Conservation (phyloP, 2,797 vertebrate species). For the Coccyzus lansbergi region DNA sequence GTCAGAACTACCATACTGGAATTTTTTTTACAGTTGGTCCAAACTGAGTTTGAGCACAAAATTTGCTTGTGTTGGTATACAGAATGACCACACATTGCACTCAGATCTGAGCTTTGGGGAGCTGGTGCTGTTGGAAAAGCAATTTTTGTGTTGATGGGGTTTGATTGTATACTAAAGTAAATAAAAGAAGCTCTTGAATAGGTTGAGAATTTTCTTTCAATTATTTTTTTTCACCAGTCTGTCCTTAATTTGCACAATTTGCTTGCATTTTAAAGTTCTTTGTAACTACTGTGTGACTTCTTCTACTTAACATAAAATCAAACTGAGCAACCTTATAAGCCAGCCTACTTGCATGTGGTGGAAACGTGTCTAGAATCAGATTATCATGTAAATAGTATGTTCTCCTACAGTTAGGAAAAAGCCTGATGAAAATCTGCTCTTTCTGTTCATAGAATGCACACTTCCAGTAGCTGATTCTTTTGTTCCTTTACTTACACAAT, state of each 20-base stretch:
- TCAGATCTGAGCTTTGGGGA: not conserved
- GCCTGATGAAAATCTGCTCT: not conserved
- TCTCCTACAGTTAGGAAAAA: not conserved
- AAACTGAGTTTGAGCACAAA: not conserved
- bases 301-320: not conserved
- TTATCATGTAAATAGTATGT: not conserved
- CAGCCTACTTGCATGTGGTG: not conserved
- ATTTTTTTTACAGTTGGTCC: not conserved
- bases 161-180: not conserved
- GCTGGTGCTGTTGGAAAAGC: not conserved
- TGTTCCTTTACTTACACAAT: not conserved
- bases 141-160: not conserved
- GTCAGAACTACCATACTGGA: not conserved
- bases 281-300: not conserved
- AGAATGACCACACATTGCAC: not conserved
- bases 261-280: not conserved
- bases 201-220: not conserved
- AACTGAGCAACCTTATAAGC: not conserved
- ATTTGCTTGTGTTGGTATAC: not conserved
- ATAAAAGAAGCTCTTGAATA: not conserved
- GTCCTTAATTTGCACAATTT: not conserved
- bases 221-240: not conserved
- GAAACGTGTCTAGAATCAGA: not conserved
- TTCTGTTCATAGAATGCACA: not conserved
- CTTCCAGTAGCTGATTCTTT: not conserved